Evolutionary conservation across 2,888 invertebrate genomes (phyloP).

Genomic region (Dione vanillae): DNA sequence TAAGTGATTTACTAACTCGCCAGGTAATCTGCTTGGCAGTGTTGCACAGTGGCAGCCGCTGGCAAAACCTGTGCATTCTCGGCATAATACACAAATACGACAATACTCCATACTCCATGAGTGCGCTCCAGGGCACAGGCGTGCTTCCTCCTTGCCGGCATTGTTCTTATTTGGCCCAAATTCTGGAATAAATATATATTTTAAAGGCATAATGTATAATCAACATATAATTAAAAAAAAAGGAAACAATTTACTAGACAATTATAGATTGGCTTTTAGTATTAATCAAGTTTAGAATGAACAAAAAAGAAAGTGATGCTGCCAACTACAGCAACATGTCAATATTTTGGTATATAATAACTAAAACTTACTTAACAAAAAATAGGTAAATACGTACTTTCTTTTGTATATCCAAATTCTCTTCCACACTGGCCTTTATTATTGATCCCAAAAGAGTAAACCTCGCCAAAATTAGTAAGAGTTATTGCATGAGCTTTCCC

Average conservation of each 20-base stretch:
- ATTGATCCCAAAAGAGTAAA: conserved; percentile 98
- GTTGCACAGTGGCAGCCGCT: conserved; percentile 91
- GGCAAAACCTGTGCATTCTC: conserved; percentile 97
- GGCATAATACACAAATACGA: conserved; percentile 95
- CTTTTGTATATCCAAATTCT: conserved; percentile 87
- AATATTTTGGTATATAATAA: background rate
- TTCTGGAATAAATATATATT: conserved; percentile 19
- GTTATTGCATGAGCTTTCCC: conserved; percentile 98
- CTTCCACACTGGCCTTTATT: conserved; percentile 99
- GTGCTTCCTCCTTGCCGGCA: conserved; percentile 58
- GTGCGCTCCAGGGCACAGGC: conserved; percentile 87
- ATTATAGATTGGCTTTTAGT: no score
- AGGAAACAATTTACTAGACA: no score
- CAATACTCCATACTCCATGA: conserved; percentile 92
- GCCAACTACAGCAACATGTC: no score
- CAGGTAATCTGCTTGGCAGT: conserved; percentile 91
- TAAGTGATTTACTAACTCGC: conserved; percentile 87
- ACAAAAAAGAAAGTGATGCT: no score
- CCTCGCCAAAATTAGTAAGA: conserved; percentile 93
- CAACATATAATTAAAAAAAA: no score
- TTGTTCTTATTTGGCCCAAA: conserved; percentile 54
- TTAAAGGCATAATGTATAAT: no score
- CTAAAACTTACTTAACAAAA: background rate
- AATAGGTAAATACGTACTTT: conserved; percentile 74
- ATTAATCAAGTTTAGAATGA: no score